These are phyloP conservation scores for Sorex fumeus DNA, from an alignment of 2,113 vertebrate genomes.

Conservation along the genomic window DNA sequence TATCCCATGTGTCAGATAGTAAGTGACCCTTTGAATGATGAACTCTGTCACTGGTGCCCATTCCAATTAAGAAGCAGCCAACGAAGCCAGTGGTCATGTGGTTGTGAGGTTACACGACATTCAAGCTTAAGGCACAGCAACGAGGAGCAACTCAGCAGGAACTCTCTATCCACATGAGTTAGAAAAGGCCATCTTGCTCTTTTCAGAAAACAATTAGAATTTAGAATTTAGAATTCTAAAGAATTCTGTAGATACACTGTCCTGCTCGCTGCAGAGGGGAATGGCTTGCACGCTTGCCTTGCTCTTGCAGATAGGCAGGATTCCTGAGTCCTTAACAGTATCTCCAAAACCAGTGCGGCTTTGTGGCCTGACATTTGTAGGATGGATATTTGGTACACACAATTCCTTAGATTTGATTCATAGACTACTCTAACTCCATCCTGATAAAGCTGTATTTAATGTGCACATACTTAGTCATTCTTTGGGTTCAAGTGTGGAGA, in stretches of 20 bases:
- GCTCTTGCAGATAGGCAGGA: constrained; percentile 28
- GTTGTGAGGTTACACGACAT: not conserved
- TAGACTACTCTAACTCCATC: constrained; percentile 75
- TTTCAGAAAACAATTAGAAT: constrained; percentile 35
- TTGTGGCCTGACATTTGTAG: constrained; percentile 80
- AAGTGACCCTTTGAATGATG: constrained; percentile 49
- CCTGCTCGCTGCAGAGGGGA: not conserved
- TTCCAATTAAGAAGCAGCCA: constrained; percentile 28
- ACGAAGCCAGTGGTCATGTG: not conserved
- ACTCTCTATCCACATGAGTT: not conserved
- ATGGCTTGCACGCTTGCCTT: not conserved
- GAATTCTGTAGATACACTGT: not conserved
- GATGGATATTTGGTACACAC: constrained; percentile 73
- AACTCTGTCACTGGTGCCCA: constrained; percentile 8
- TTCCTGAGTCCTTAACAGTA: constrained; percentile 63
- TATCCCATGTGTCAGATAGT: not conserved
- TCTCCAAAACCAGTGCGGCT: constrained; percentile 69
- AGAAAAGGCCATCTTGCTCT: not conserved
- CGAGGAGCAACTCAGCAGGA: not conserved
- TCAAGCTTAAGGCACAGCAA: not conserved
- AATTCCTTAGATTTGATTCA: constrained; percentile 76
- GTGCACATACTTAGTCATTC: constrained; percentile 68
- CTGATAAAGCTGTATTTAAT: constrained; percentile 79
- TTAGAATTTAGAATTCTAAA: too few species aligned
- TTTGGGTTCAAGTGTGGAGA: constrained; percentile 64